Evolutionary conservation across 2,888 invertebrate genomes (phyloP).

Genomic region (Pterostichus madidus): DNA sequence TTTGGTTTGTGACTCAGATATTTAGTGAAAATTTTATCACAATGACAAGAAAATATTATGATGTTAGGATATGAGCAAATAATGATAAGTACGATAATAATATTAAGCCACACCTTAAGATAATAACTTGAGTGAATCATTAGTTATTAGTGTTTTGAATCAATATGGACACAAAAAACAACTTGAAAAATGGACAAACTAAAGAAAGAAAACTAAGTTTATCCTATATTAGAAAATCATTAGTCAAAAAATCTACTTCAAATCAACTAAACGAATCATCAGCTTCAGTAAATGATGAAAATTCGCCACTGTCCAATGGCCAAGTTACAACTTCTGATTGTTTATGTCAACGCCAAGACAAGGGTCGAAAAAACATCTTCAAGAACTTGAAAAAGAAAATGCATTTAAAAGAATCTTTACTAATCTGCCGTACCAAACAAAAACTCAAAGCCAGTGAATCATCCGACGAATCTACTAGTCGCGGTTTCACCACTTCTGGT

Average conservation of each 20-base stretch:
- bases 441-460: slow-evolving; percentile 60
- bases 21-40: slow-evolving; percentile 62
- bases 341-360: slow-evolving; percentile 64
- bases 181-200: slow-evolving; percentile 63
- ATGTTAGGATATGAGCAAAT: slow-evolving; percentile 49
- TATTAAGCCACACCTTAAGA: slow-evolving; percentile 59
- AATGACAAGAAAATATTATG: slow-evolving; percentile 64
- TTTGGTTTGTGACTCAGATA: slow-evolving; percentile 64
- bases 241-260: slow-evolving; percentile 50
- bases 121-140: slow-evolving; percentile 38
- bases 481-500: slow-evolving; percentile 37
- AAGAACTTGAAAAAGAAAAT: slow-evolving; percentile 65
- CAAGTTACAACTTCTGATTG: slow-evolving; percentile 51
- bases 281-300: slow-evolving; percentile 49
- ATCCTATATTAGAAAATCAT: slow-evolving; percentile 63
- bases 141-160: slow-evolving; percentile 45
- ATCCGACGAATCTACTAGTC: slow-evolving; percentile 60
- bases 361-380: slow-evolving; percentile 60
- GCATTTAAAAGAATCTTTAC: slow-evolving; percentile 61
- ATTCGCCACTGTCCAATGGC: slow-evolving; percentile 49
- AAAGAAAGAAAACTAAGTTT: slow-evolving; percentile 65
- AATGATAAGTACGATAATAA: slow-evolving; percentile 60
- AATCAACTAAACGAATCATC: slow-evolving; percentile 50
- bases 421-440: slow-evolving; percentile 62
- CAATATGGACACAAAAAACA: slow-evolving; percentile 64